A percentile compares a stretch with the other conserved stretches of the same genome.
Evolutionary conservation across 2,797 vertebrate genomes (phyloP).

Genomic region (Momotus momota): DNA sequence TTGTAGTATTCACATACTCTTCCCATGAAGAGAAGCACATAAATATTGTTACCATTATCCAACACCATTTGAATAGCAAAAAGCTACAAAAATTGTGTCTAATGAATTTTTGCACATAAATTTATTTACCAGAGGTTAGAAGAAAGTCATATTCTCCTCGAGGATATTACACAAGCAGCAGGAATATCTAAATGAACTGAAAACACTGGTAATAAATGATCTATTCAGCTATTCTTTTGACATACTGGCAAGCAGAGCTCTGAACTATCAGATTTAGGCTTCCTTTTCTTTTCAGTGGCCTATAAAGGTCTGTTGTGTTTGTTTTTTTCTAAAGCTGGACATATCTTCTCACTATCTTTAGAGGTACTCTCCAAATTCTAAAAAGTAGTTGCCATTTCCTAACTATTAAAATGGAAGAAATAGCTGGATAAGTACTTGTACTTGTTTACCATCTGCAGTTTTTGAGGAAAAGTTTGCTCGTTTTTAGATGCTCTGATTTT

Average conservation of each 20-base stretch:
- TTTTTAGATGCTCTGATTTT: background rate
- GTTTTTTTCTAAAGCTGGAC: background rate
- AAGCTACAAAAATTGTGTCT: background rate
- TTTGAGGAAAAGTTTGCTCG: background rate
- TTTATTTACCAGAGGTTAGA: background rate
- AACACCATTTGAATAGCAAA: background rate
- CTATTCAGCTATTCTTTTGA: background rate
- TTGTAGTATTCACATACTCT: background rate
- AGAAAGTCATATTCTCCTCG: background rate
- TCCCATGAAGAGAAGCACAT: background rate
- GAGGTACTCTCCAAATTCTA: background rate
- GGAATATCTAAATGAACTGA: background rate
- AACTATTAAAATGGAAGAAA: background rate
- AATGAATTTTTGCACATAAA: background rate
- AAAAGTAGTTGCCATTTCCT: background rate
- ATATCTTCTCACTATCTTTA: background rate
- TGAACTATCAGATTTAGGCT: background rate
- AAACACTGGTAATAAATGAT: background rate
- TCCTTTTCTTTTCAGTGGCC: background rate
- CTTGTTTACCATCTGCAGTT: background rate
- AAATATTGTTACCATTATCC: background rate
- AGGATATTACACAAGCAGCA: background rate
- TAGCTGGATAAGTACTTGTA: background rate
- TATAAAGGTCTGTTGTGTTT: background rate
- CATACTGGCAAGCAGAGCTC: background rate